Conservation (phyloP, 1,140 invertebrate genomes). For the Anoplolepis gracilipes region DNA sequence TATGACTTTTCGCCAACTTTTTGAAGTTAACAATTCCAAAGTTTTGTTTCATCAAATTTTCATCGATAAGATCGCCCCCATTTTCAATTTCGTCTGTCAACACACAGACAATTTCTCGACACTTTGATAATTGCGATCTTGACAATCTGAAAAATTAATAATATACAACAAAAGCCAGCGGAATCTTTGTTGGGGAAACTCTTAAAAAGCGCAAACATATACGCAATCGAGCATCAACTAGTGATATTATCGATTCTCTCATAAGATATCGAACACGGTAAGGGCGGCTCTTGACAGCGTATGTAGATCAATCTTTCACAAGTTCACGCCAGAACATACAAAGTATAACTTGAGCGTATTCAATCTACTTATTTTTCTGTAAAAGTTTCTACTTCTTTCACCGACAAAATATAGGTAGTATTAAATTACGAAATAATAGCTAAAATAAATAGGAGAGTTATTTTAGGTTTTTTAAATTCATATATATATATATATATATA, state of each 20-base stretch:
- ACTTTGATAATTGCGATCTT: neutral
- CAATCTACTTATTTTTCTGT: neutral
- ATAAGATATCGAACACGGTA: neutral
- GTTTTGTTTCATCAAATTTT: neutral
- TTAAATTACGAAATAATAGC: neutral
- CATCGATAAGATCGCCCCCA: neutral
- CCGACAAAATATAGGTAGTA: neutral
- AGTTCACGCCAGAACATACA: neutral
- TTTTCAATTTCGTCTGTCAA: conserved; percentile 32
- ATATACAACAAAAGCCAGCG: neutral
- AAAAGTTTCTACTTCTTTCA: neutral
- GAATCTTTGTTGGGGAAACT: conserved; percentile 8
- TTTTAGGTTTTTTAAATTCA: neutral
- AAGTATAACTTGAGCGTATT: neutral
- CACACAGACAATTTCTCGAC: neutral
- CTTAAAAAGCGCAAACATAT: neutral
- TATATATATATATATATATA: neutral
- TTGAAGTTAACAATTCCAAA: no score
- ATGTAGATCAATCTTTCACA: conserved; percentile 33
- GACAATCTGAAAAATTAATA: conserved; percentile 48
- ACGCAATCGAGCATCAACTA: conserved; percentile 26
- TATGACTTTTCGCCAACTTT: no score
- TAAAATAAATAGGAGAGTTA: neutral
- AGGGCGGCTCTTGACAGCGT: neutral
- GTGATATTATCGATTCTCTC: conserved; percentile 18